Base-by-base conservation (phyloP, 2,797 vertebrate genomes). In the Mormyrops boulengeri region DNA sequence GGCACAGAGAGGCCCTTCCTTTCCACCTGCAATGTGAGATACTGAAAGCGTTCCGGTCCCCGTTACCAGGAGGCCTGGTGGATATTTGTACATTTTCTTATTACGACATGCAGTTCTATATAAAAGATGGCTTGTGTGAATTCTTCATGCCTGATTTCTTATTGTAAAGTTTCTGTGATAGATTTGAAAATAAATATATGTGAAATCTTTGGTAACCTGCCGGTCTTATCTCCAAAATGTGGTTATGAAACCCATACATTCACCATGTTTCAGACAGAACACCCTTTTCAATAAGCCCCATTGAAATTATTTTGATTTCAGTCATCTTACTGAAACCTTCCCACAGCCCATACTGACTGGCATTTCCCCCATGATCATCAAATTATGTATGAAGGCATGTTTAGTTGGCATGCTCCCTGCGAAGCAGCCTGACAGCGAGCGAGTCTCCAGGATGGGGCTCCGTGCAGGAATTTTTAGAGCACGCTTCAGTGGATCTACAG, bases 401-500 rank as follows among this genome's bases (percentile, higher is more conserved):
- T 80, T 80, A 19, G 55, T 80, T 38, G 34, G 5, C 9, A 5
- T 4, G 30, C 0, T 49, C 1, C 4, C 8, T n/a, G 8, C 26
- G 38, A 14, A 14, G 11, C 6, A 44, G 52, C 53, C 44, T 55
- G 73, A 57, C 73, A 50, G 38, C 17, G 7, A 53, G 57, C 11
- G 30, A 30, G 44, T 0, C 34, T n/a, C 9, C 14, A 14, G 14
- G 41, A 6, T 8, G 34, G 2, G 3, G 52, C 4, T 47, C 66
- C 90, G 1, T 30, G 60, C 55, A 7, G 26, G 34, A 93, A 90
- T 92, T 92, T 92, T 89, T 89, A 91, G 73, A 90, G 90, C 90
- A 85, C 82, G 88, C 88, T 91, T 90, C 19, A 90, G 30, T 91
- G 92, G 93, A 93, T 91, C 91, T 89, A 88, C 88, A 91, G 92